phyloP scores from a whole-genome alignment of 2,888 invertebrate species.

The Brenthis daphne region DNA sequence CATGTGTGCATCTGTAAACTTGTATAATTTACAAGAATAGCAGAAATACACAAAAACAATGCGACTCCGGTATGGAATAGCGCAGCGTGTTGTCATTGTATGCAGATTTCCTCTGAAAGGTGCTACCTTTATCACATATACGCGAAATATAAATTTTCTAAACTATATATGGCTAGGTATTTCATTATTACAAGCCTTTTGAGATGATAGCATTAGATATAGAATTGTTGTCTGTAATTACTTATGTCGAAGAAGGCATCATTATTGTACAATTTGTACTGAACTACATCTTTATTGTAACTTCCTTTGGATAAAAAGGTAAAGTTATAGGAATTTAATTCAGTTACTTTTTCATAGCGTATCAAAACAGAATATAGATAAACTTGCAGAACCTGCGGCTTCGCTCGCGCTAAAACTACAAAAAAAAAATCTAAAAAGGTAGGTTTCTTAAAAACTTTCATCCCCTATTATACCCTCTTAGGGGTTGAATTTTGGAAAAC shows the following conservation, averaged over 20 bases:
- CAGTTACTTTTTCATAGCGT: no score
- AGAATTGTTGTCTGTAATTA: constrained; percentile 23
- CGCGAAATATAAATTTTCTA: constrained; percentile 60
- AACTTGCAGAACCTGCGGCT: no score
- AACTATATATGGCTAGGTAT: constrained; percentile 53
- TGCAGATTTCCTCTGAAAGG: constrained; percentile 67
- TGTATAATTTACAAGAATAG: constrained; percentile 34
- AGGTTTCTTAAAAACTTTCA: no score
- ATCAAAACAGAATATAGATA: no score
- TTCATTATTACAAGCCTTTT: constrained; percentile 59
- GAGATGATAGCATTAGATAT: constrained; percentile 52
- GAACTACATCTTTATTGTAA: no score
- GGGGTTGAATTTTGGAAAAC: no score
- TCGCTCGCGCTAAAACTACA: no score
- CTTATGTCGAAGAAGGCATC: constrained; percentile 10
- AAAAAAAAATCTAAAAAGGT: no score
- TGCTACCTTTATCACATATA: constrained; percentile 61
- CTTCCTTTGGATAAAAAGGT: no score
- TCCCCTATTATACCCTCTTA: no score
- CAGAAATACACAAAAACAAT: constrained; percentile 34
- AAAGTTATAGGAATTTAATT: no score
- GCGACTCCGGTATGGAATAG: constrained; percentile 43
- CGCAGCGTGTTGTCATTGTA: constrained; percentile 57
- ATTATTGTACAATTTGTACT: background rate
- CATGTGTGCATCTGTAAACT: constrained; percentile 25